Conservation (phyloP, 2,888 invertebrate species). For the Liopterus haemorrhoidalis region DNA sequence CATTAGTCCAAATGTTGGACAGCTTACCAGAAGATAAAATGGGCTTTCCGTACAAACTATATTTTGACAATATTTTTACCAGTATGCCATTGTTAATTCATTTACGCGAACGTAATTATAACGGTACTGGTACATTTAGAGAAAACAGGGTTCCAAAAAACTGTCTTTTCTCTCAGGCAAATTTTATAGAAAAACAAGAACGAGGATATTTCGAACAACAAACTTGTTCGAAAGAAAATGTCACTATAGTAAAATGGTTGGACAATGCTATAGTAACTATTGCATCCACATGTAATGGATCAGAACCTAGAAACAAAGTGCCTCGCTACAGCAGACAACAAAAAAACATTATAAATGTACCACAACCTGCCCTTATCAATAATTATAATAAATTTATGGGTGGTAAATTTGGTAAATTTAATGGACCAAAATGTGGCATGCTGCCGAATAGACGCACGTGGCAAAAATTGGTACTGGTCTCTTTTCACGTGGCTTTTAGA, state of each 20-base stretch:
- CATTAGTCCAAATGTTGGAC: slow-evolving; percentile 27
- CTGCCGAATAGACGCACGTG: slow-evolving; percentile 28
- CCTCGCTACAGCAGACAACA: slow-evolving; percentile 21
- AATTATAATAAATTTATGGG: slow-evolving; percentile 27
- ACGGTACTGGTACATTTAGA: slow-evolving; percentile 30
- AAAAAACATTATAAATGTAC: slow-evolving; percentile 22
- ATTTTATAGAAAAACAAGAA: slow-evolving; percentile 1
- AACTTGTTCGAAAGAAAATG: slow-evolving; percentile 12
- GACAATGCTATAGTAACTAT: slow-evolving; percentile 29
- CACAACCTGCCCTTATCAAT: slow-evolving; percentile 19
- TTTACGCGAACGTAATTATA: slow-evolving; percentile 26
- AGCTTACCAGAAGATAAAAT: slow-evolving; percentile 25
- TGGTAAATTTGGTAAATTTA: slow-evolving; percentile 25
- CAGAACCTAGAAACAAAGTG: slow-evolving; percentile 20
- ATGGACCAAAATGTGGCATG: slow-evolving; percentile 28
- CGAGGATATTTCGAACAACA: neutral
- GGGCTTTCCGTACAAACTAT: slow-evolving; percentile 28
- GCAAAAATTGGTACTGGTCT: slow-evolving; percentile 31
- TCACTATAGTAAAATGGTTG: slow-evolving; percentile 26
- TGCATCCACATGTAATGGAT: slow-evolving; percentile 14
- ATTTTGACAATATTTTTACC: slow-evolving; percentile 33
- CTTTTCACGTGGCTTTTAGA: slow-evolving; percentile 28
- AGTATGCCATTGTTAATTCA: slow-evolving; percentile 24
- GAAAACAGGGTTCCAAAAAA: slow-evolving; percentile 28
- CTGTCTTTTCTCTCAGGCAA: slow-evolving; percentile 23